A percentile compares a stretch with the other conserved stretches of the same genome.
These are phyloP conservation scores for Pristionchus entomophagus DNA, from an alignment of 2,888 invertebrate genomes.

Conservation along the genomic window DNA sequence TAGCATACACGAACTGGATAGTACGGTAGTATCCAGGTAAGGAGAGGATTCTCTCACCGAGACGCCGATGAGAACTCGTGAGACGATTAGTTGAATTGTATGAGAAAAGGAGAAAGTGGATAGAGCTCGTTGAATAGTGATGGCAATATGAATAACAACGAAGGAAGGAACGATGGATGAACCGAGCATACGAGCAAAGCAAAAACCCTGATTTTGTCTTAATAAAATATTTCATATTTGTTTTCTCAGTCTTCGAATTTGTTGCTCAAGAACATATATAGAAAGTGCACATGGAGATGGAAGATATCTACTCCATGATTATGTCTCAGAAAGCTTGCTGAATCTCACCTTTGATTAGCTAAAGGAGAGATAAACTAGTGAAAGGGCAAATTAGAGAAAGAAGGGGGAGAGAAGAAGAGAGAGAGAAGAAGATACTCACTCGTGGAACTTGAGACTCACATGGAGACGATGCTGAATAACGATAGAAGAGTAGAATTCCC, in stretches of 20 bases:
- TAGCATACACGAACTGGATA: not conserved
- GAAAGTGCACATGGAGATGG: no score
- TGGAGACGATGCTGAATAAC: not conserved
- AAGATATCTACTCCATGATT: no score
- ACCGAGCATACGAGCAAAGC: constrained; percentile 11
- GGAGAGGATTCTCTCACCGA: not conserved
- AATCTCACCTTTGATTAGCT: no score
- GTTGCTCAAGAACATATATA: no score
- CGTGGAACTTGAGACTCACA: not conserved
- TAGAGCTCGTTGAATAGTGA: constrained; percentile 10
- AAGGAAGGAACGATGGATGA: not conserved
- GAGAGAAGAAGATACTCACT: not conserved
- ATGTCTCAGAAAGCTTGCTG: no score
- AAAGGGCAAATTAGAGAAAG: no score
- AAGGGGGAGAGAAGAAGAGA: no score
- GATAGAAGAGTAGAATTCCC: not conserved
- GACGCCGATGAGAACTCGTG: not conserved
- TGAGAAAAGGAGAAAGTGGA: not conserved
- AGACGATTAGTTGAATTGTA: not conserved
- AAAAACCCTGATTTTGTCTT: not conserved
- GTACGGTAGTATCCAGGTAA: no score
- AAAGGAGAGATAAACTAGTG: no score
- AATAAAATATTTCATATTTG: not conserved
- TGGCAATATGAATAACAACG: not conserved
- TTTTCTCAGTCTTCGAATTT: no score